A percentile compares a stretch with the other conserved stretches of the same genome.
Evolutionary conservation across 2,888 invertebrate genomes (phyloP).

Genomic region (Cylloceria caligata): DNA sequence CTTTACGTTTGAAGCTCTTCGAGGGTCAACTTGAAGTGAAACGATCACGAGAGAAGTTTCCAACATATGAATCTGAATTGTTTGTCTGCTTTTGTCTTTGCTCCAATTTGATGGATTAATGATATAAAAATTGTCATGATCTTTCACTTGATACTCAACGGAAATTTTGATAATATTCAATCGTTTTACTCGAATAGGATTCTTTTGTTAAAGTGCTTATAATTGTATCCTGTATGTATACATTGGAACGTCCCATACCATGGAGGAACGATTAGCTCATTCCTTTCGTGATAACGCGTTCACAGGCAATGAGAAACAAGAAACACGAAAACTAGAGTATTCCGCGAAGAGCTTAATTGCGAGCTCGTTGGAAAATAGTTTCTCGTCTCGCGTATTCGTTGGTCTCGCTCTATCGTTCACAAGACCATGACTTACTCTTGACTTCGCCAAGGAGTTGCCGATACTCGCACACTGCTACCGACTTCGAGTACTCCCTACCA

Average conservation of each 20-base stretch:
- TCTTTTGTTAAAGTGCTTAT: neutral
- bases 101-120: too few relatives aligned
- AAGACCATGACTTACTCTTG: neutral
- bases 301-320: slow-evolving; percentile 24
- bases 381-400: slow-evolving; percentile 26
- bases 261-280: slow-evolving; percentile 1
- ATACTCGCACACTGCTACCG: slow-evolving; percentile 29
- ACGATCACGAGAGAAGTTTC: too few relatives aligned
- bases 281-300: neutral
- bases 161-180: too few relatives aligned
- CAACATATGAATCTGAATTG: too few relatives aligned
- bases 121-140: too few relatives aligned
- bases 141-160: too few relatives aligned
- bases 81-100: too few relatives aligned
- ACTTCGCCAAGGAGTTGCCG: slow-evolving; percentile 15
- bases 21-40: too few relatives aligned
- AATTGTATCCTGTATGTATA: neutral
- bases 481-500: slow-evolving; percentile 45
- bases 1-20: too few relatives aligned
- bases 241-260: neutral
- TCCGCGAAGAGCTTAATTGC: slow-evolving; percentile 41
- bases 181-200: too few relatives aligned
- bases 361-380: slow-evolving; percentile 38
- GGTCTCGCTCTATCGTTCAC: slow-evolving; percentile 19
- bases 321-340: slow-evolving; percentile 38